Conservation (phyloP, 2,888 invertebrate genomes). For the Drosophila nr. medialis region DNA sequence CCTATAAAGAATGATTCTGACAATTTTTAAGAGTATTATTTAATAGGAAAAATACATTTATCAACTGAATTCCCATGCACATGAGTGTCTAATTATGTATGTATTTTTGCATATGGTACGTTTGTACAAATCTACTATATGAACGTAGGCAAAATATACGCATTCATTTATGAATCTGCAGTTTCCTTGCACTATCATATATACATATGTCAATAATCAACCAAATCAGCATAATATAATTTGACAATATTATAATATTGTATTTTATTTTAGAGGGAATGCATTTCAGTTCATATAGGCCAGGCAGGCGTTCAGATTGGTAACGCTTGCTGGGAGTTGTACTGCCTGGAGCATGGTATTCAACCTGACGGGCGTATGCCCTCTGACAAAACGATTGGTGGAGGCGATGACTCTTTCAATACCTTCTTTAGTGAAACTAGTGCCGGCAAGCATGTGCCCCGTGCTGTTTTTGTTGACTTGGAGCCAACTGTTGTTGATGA, state of each 20-base stretch:
- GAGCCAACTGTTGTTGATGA: slow-evolving; percentile 98
- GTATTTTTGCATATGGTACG: not conserved
- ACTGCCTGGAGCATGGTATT: slow-evolving; percentile 93
- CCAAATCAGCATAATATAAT: not conserved
- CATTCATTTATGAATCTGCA: not conserved
- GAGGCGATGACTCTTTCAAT: slow-evolving; percentile 91
- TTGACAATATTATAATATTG: not conserved
- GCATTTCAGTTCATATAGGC: slow-evolving; percentile 94
- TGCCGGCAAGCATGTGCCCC: slow-evolving; percentile 93
- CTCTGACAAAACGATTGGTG: slow-evolving; percentile 90
- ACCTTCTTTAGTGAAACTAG: slow-evolving; percentile 91
- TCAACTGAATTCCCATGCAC: not conserved
- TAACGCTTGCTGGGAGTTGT: slow-evolving; percentile 94
- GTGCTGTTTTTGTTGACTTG: slow-evolving; percentile 95
- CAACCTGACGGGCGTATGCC: slow-evolving; percentile 95
- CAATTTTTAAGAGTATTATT: not conserved
- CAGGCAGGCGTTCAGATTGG: slow-evolving; percentile 95
- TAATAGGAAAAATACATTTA: not conserved
- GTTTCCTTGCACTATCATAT: not conserved
- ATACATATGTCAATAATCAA: not conserved
- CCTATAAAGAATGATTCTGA: not conserved
- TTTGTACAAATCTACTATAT: not conserved
- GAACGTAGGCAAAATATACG: not conserved
- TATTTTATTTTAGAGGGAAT: slow-evolving; percentile 89
- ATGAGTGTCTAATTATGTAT: not conserved